Evolutionary conservation across 2,888 invertebrate genomes (phyloP).

Genomic region (Melieria omissa): DNA sequence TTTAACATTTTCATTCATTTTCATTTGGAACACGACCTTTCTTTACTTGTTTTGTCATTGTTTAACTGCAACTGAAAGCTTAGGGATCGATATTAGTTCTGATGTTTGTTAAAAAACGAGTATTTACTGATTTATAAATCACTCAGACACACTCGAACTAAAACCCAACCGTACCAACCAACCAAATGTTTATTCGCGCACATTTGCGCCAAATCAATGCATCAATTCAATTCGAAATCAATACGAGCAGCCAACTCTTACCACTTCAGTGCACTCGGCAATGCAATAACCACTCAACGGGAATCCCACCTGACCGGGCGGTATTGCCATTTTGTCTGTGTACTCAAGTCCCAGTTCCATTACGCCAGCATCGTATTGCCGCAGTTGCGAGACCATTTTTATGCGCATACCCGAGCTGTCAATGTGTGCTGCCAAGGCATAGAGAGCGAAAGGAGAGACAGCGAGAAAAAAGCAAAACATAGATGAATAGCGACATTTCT

Average conservation of each 20-base stretch:
- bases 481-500: too few relatives aligned
- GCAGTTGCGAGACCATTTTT: slow-evolving; percentile 78
- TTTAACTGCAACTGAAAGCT: not conserved
- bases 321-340: slow-evolving; percentile 98
- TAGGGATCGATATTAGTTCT: not conserved
- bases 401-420: slow-evolving; percentile 92
- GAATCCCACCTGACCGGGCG: slow-evolving; percentile 83
- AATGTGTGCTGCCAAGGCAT: slow-evolving; percentile 73
- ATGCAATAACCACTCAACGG: slow-evolving; percentile 90
- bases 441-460: not conserved
- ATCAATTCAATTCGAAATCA: slow-evolving; percentile 11
- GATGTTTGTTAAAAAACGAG: not conserved
- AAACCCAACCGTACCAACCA: too few relatives aligned
- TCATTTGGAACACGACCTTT: too few relatives aligned
- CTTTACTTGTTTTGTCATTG: not conserved
- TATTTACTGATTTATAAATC: not conserved
- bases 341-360: slow-evolving; percentile 98
- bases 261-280: slow-evolving; percentile 91
- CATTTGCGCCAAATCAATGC: not conserved
- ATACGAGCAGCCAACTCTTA: slow-evolving; percentile 60
- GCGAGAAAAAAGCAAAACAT: not conserved
- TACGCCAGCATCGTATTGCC: slow-evolving; percentile 91
- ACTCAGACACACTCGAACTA: not conserved
- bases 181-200: not conserved
- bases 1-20: too few relatives aligned